phyloP scores from a whole-genome alignment of 2,113 vertebrate species.

The Cnemophilus loriae region DNA sequence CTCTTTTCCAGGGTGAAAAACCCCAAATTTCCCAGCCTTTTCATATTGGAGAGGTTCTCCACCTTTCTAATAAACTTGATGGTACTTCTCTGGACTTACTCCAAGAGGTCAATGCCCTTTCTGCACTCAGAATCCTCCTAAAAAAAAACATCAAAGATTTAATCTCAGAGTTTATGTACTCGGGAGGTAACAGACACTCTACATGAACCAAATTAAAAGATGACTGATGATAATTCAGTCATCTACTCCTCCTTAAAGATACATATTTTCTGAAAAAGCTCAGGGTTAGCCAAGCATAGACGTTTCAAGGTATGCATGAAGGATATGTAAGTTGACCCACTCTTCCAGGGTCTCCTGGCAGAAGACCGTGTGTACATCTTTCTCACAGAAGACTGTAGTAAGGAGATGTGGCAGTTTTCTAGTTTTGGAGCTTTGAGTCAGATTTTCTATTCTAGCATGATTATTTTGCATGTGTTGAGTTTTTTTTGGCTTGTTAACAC shows the following conservation, averaged over 20 bases:
- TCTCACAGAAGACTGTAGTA: neutral
- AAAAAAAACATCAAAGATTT: neutral
- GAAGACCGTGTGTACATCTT: neutral
- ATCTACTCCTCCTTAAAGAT: neutral
- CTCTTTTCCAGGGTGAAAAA: neutral
- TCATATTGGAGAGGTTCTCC: neutral
- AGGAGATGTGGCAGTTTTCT: neutral
- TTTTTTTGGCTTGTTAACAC: neutral
- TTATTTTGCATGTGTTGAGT: neutral
- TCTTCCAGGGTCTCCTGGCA: neutral
- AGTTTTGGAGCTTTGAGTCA: neutral
- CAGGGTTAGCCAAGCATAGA: neutral
- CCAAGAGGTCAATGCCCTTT: neutral
- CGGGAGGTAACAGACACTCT: neutral
- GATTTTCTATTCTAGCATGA: neutral
- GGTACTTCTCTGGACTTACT: neutral
- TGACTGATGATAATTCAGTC: neutral
- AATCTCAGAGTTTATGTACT: neutral
- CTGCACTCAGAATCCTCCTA: neutral
- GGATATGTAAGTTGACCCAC: neutral
- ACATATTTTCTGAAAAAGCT: neutral
- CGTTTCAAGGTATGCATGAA: conserved; percentile 3
- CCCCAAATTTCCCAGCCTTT: neutral
- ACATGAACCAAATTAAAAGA: neutral
- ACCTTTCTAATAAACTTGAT: neutral